Evolutionary conservation across 2,888 invertebrate species (phyloP).

Genomic region (Dryadula phaetusa): DNA sequence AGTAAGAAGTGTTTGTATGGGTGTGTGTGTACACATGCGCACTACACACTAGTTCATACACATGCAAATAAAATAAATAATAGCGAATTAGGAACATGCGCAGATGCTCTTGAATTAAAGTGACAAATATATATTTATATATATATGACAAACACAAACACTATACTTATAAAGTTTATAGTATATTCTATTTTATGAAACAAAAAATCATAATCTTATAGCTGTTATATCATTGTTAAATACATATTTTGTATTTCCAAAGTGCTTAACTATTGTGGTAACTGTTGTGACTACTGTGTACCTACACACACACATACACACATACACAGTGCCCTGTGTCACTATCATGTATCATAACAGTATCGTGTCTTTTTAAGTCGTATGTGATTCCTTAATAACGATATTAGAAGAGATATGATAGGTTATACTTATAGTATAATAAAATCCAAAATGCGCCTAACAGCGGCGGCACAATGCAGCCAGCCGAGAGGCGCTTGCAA

Average conservation of each 20-base stretch:
- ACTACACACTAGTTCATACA: background rate
- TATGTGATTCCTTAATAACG: background rate
- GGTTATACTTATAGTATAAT: background rate
- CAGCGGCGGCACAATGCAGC: background rate
- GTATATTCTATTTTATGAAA: conserved; percentile 4
- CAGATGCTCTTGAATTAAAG: background rate
- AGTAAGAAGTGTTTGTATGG: too few species aligned
- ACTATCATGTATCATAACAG: background rate
- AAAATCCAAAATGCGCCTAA: background rate
- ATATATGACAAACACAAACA: too few species aligned
- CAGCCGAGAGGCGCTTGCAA: background rate
- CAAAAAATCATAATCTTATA: conserved; percentile 1
- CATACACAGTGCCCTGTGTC: background rate
- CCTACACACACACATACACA: too few species aligned
- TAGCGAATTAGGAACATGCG: background rate
- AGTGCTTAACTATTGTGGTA: background rate
- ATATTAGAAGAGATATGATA: background rate
- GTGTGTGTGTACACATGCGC: background rate
- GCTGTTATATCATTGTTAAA: background rate
- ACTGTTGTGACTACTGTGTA: background rate
- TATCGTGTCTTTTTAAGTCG: background rate
- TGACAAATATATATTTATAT: background rate
- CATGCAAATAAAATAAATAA: background rate
- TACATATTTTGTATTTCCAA: background rate
- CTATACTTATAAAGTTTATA: too few species aligned